phyloP scores from a whole-genome alignment of 2,888 invertebrate species.

The Caenorhabditis sp. region DNA sequence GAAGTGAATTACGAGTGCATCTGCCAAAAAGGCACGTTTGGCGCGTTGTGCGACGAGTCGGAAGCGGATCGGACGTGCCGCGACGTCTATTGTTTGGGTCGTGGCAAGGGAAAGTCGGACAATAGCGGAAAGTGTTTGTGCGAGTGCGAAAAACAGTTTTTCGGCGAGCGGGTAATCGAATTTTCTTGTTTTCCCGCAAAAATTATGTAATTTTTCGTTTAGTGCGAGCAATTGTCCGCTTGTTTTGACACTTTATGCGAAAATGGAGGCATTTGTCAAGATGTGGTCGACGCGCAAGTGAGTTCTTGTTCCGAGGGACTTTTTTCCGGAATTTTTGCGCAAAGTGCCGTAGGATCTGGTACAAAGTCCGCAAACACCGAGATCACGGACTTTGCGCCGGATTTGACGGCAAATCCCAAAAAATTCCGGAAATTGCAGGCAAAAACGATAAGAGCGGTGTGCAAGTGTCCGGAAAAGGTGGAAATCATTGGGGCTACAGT shows the following conservation, averaged over 20 bases:
- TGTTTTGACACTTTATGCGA: slow-evolving; percentile 47
- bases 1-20: slow-evolving; percentile 48
- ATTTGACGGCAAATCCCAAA: no score
- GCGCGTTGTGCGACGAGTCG: slow-evolving; percentile 56
- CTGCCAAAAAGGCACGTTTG: slow-evolving; percentile 51
- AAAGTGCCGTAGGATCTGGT: no score
- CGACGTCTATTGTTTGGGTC: slow-evolving; percentile 56
- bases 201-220: slow-evolving; percentile 10
- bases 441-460: slow-evolving; percentile 50
- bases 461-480: slow-evolving; percentile 51
- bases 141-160: slow-evolving; percentile 58
- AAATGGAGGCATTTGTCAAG: slow-evolving; percentile 51
- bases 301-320: no score
- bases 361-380: no score
- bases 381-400: no score
- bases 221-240: slow-evolving; percentile 56
- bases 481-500: slow-evolving; percentile 30
- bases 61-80: slow-evolving; percentile 35
- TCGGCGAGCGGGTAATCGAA: slow-evolving; percentile 58
- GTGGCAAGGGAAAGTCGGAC: slow-evolving; percentile 40
- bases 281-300: slow-evolving; percentile 25
- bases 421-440: no score
- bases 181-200: background rate
- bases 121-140: slow-evolving; percentile 51
- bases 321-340: no score